Evolutionary conservation across 2,888 invertebrate genomes (phyloP).

Genomic region (Tuta absoluta): DNA sequence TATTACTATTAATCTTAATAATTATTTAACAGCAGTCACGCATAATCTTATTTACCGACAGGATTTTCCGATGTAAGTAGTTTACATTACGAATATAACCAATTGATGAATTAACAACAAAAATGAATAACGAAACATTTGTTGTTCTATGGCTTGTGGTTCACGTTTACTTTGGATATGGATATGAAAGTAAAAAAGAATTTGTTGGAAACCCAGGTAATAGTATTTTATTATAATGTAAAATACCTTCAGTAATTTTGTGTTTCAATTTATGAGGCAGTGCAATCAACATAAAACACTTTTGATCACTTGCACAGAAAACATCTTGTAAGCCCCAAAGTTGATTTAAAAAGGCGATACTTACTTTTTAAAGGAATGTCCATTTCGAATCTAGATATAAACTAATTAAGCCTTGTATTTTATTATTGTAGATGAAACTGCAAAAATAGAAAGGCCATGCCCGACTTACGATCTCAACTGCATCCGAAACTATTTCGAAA

Average conservation of each 20-base stretch:
- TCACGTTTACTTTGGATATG: background rate
- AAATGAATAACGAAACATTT: background rate
- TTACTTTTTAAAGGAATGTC: no score
- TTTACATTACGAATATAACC: background rate
- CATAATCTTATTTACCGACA: background rate
- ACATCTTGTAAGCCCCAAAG: no score
- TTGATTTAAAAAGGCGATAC: no score
- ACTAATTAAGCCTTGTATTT: no score
- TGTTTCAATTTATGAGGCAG: no score
- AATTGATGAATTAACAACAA: background rate
- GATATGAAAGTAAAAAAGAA: background rate
- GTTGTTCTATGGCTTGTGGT: background rate
- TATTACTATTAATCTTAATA: background rate
- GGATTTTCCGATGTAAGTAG: background rate
- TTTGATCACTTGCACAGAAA: no score
- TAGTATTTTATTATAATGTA: background rate
- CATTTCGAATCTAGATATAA: no score
- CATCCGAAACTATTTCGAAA: constrained; percentile 36
- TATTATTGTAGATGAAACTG: constrained; percentile 27
- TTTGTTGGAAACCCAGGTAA: constrained; percentile 13
- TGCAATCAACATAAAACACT: no score
- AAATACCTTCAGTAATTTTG: no score
- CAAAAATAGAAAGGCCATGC: constrained; percentile 36
- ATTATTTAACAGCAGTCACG: background rate
- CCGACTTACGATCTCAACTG: constrained; percentile 34